Conservation (phyloP, 92 coral and sea anemone species). For the Epizoanthus rinbou region DNA sequence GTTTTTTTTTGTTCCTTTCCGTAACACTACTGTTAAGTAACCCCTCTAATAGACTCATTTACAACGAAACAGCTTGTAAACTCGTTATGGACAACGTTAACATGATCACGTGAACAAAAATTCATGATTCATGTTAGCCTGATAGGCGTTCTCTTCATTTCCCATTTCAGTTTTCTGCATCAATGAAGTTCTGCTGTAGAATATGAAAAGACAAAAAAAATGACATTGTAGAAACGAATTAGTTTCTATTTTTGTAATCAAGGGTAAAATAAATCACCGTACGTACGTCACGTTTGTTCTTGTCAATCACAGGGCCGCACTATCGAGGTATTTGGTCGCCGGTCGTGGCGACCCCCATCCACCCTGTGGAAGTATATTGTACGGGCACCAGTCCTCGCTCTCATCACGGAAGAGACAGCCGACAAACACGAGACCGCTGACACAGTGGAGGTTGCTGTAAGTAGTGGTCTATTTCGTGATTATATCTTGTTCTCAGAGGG, state of each 20-base stretch:
- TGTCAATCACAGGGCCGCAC: conserved; percentile 70
- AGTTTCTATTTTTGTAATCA: neutral
- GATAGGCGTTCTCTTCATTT: too few species aligned
- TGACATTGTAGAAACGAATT: neutral
- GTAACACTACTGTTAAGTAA: too few species aligned
- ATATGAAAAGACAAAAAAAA: neutral
- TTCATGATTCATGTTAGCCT: too few species aligned
- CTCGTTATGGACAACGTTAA: too few species aligned
- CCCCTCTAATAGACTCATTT: too few species aligned
- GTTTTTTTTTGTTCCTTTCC: too few species aligned
- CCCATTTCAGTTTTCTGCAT: too few species aligned
- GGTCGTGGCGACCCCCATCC: conserved; percentile 76
- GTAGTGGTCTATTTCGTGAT: neutral
- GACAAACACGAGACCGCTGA: conserved; percentile 9
- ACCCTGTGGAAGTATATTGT: conserved; percentile 77
- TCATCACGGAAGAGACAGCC: conserved; percentile 64
- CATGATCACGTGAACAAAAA: too few species aligned
- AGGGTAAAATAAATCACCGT: neutral
- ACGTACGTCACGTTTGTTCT: neutral
- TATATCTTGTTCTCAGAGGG: too few species aligned
- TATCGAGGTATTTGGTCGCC: conserved; percentile 93
- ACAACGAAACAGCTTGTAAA: too few species aligned
- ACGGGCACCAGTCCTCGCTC: conserved; percentile 88
- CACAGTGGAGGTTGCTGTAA: conserved; percentile 20
- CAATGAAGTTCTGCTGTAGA: neutral